Conservation (phyloP, 2,113 vertebrate genomes). For the Siphamia tubifer region DNA sequence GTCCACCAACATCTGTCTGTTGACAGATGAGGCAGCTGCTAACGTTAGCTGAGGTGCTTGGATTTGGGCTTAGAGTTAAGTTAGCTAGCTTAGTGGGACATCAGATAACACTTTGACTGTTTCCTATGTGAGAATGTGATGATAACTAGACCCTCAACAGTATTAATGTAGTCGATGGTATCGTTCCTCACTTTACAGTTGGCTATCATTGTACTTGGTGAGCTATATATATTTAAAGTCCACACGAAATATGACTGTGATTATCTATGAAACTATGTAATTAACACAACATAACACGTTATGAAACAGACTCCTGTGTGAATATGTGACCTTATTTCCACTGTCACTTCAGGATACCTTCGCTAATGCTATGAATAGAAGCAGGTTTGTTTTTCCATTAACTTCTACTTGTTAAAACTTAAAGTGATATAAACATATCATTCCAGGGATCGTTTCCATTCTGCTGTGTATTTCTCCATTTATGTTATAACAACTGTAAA, state of each 20-base stretch:
- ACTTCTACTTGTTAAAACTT: no score
- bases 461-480: no score
- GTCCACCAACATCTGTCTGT: conserved; percentile 61
- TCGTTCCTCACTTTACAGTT: not conserved
- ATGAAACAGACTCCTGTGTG: no score
- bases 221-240: not conserved
- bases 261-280: not conserved
- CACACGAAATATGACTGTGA: not conserved
- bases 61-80: conserved; percentile 1
- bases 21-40: conserved; percentile 61
- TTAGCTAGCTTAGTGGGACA: conserved; percentile 25
- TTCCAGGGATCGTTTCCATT: no score
- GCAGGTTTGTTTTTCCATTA: no score
- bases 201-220: not conserved
- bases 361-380: no score
- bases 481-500: no score
- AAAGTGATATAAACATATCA: no score
- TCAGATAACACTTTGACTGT: not conserved
- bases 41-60: conserved; percentile 47
- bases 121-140: not conserved
- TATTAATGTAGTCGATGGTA: not conserved
- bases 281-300: not conserved
- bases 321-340: no score
- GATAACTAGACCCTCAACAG: not conserved
- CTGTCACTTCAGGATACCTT: no score